phyloP scores from a whole-genome alignment of 2,797 vertebrate species.

The Crenichthys baileyi region DNA sequence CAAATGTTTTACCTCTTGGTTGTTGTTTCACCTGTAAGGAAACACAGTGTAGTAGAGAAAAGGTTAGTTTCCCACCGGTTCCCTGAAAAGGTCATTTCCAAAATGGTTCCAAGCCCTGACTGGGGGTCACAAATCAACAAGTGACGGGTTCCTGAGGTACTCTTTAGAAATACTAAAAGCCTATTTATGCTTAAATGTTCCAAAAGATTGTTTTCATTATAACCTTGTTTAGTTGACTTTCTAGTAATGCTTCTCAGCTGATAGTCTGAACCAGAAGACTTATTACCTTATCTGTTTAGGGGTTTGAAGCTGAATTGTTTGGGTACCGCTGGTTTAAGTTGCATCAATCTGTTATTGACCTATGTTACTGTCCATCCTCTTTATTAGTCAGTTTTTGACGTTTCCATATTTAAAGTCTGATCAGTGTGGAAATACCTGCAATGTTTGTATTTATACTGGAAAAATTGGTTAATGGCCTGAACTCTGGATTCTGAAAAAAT shows the following conservation, averaged over 20 bases:
- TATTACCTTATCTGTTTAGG: not conserved
- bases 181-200: not conserved
- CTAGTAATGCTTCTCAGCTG: not conserved
- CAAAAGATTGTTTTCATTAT: not conserved
- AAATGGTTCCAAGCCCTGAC: not conserved
- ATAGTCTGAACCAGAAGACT: no score
- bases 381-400: not conserved
- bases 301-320: not conserved
- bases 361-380: not conserved
- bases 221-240: not conserved
- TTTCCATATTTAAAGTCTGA: not conserved
- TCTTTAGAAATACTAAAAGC: not conserved
- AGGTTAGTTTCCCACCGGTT: not conserved
- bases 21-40: not conserved
- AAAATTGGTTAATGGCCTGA: not conserved
- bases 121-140: not conserved
- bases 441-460: not conserved
- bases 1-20: not conserved
- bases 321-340: not conserved
- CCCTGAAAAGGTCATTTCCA: no score
- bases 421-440: not conserved
- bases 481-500: not conserved
- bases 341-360: not conserved
- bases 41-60: not conserved
- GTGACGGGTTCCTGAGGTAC: not conserved